These are phyloP conservation scores for Sicus ferrugineus DNA, from an alignment of 2,888 invertebrate species.

Conservation along the genomic window DNA sequence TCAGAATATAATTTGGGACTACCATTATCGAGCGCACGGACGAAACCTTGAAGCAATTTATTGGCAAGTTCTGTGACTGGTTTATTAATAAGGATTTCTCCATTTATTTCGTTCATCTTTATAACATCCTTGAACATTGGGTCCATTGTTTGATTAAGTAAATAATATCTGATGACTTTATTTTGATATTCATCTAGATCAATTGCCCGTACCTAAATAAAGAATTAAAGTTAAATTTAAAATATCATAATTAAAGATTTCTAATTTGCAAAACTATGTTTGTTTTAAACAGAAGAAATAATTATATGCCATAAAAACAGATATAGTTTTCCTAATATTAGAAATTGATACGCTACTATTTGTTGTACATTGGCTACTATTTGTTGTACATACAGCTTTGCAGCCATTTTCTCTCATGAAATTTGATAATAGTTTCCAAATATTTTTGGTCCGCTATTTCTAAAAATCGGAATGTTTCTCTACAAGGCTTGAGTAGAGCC, in stretches of 20 bases:
- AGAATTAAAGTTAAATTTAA: slow-evolving; percentile 33
- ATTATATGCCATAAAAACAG: too few species aligned
- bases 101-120: slow-evolving; percentile 77
- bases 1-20: slow-evolving; percentile 78
- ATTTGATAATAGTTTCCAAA: too few species aligned
- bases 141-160: slow-evolving; percentile 73
- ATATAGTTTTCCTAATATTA: too few species aligned
- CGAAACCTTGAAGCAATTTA: slow-evolving; percentile 85
- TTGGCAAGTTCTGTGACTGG: slow-evolving; percentile 70
- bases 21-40: slow-evolving; percentile 86
- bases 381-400: too few species aligned
- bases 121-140: slow-evolving; percentile 75
- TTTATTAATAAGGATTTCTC: slow-evolving; percentile 75
- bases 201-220: slow-evolving; percentile 49
- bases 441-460: too few species aligned
- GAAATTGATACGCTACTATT: too few species aligned
- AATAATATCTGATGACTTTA: slow-evolving; percentile 77
- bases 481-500: too few species aligned
- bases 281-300: too few species aligned
- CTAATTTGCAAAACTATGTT: neutral
- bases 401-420: too few species aligned
- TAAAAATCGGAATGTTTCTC: too few species aligned
- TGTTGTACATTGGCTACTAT: too few species aligned
- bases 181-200: slow-evolving; percentile 81
- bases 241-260: neutral